Conservation (phyloP, 2,888 invertebrate species). For the Drosophila picticornis region DNA sequence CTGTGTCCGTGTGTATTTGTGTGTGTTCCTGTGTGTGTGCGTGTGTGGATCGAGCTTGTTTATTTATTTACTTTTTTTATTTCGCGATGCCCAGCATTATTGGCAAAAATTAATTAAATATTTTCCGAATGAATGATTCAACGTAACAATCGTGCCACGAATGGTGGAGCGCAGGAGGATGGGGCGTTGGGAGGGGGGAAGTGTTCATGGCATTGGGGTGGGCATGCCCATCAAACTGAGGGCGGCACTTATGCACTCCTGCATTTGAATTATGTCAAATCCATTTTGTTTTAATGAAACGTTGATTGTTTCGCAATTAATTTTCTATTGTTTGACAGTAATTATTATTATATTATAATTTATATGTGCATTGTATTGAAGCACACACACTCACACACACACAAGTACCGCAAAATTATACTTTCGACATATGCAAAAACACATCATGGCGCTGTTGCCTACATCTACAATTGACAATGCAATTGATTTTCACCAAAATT, state of each 20-base stretch:
- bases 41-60: conserved; percentile 23
- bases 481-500: conserved; percentile 31
- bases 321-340: conserved; percentile 80
- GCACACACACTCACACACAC: conserved; percentile 18
- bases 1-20: conserved; percentile 30
- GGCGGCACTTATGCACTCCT: conserved; percentile 80
- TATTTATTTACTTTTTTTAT: conserved; percentile 53
- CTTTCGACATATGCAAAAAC: conserved; percentile 35
- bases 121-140: conserved; percentile 83
- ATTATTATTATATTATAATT: conserved; percentile 79
- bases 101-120: conserved; percentile 84
- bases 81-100: conserved; percentile 71
- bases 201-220: neutral
- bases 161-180: neutral
- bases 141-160: conserved; percentile 44
- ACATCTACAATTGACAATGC: conserved; percentile 20
- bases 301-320: conserved; percentile 80
- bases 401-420: conserved; percentile 43
- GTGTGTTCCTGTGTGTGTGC: conserved; percentile 41
- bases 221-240: conserved; percentile 45
- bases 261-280: conserved; percentile 85
- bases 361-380: conserved; percentile 66
- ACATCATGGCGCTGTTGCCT: conserved; percentile 32
- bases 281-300: conserved; percentile 83
- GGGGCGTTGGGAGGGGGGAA: neutral